These are phyloP conservation scores for Xestia rhomboidea DNA, from an alignment of 2,888 invertebrate genomes.

Conservation along the genomic window DNA sequence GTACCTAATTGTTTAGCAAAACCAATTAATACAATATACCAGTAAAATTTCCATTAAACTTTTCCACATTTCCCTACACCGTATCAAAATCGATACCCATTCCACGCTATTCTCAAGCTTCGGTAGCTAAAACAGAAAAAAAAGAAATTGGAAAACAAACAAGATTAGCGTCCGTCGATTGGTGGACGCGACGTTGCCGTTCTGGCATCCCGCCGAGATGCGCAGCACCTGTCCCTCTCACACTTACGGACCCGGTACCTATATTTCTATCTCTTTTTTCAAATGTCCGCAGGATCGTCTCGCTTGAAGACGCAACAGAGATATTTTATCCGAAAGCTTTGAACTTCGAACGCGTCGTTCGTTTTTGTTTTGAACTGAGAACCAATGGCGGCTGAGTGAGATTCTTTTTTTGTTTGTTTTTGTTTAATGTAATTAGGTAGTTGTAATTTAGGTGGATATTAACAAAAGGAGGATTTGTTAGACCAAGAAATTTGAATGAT, in stretches of 20 bases:
- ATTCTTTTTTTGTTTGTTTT: constrained; percentile 65
- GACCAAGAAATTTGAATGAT: background rate
- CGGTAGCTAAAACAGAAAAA: constrained; percentile 72
- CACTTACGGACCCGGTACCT: constrained; percentile 49
- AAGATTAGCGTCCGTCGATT: constrained; percentile 85
- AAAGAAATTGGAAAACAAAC: constrained; percentile 81
- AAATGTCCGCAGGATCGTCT: constrained; percentile 88
- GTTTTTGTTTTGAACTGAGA: constrained; percentile 81
- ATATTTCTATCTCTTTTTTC: constrained; percentile 74
- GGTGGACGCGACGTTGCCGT: constrained; percentile 89
- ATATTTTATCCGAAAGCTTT: constrained; percentile 88
- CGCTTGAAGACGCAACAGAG: constrained; percentile 89
- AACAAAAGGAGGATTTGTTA: background rate
- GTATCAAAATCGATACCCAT: constrained; percentile 58
- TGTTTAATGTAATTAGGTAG: constrained; percentile 53
- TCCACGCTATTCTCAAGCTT: constrained; percentile 68
- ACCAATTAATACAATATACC: background rate
- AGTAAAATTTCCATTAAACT: background rate
- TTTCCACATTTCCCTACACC: constrained; percentile 15
- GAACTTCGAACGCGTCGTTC: constrained; percentile 82
- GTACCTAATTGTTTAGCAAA: background rate
- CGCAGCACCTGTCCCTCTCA: constrained; percentile 75
- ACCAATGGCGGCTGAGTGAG: constrained; percentile 76
- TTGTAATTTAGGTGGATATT: constrained; percentile 25
- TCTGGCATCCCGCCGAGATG: constrained; percentile 85